phyloP scores from a whole-genome alignment of 2,113 vertebrate species.

The Edolisoma coerulescens region DNA sequence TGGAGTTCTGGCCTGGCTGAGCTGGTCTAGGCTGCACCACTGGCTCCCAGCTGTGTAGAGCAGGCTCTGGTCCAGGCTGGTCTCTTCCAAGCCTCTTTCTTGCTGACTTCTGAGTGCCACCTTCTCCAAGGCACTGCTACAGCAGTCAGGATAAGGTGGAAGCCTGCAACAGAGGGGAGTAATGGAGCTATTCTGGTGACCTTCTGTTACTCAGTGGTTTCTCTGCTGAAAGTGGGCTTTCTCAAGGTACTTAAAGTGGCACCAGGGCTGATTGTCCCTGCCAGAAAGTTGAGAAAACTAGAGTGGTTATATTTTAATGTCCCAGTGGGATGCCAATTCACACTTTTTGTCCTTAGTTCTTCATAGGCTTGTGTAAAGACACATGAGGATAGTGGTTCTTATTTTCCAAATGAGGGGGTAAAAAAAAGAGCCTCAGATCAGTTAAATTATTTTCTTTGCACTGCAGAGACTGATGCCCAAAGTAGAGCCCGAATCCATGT shows the following conservation, averaged over 20 bases:
- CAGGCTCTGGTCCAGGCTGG: background rate
- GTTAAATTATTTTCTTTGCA: background rate
- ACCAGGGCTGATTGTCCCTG: background rate
- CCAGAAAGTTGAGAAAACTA: background rate
- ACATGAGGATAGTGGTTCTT: background rate
- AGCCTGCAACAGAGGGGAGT: background rate
- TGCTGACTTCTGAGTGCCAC: background rate
- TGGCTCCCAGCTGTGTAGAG: background rate
- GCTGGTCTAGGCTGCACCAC: background rate
- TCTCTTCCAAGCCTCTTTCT: background rate
- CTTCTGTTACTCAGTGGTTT: background rate
- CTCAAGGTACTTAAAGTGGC: background rate
- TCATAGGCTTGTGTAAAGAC: background rate
- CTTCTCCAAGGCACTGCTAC: background rate
- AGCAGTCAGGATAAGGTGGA: background rate
- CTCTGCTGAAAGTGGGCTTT: background rate
- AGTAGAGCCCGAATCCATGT: background rate
- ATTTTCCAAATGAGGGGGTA: background rate
- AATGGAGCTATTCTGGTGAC: background rate
- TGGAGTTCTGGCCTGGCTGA: background rate
- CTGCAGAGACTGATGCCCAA: background rate
- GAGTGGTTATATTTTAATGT: background rate
- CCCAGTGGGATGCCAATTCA: background rate
- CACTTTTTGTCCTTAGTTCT: background rate
- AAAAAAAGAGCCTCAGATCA: accelerated